Evolutionary conservation across 2,113 vertebrate species (phyloP), one percentile per base, ranked within the genome.

Genomic region (Neoarius graeffei): DNA sequence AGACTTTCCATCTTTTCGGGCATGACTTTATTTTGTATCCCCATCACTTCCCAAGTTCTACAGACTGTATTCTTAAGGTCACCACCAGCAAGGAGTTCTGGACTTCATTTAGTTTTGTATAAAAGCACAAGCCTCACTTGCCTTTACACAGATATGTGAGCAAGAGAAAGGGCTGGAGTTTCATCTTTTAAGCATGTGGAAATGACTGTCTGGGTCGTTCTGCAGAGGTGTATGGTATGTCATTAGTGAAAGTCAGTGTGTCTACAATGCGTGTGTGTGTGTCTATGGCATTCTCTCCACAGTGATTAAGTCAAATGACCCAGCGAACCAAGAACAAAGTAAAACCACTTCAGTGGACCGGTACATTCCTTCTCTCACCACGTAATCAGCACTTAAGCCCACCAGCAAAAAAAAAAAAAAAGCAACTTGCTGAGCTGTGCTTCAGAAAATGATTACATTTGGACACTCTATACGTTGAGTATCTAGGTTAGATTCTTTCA

Each of bases 321-420:
- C 77, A 89, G 85, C 81, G 86, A 64, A 83, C 66, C 42, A 84
- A 89, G 88, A 90, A 86, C 84, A 87, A 87, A 89, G 85, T 62
- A 67, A 89, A 92, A 90, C 89, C 90, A 89, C 91, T 91, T 91
- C 76, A 90, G 89, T 91, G 66, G 73, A 82, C 66, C 56, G 73
- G 60, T 64, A 67, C 81, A 86, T 90, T 90, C 86, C 85, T 85
- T 25, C 86, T 83, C 81, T 89, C 52, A 81, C 88, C 87, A 67
- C 86, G 82, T 88, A 91, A 91, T 92, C 89, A 88, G 73, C 80
- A 59, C 60, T 89, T 66, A 57, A 82, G 64, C 83, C 89, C 74
- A 84, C 81, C 74, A 64, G 48, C 13, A 35, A 85, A 62, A 85
- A 56, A 69, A 67, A 52, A 56, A 69, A 67, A 52, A 35, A 48